Conservation (phyloP, 1,140 invertebrate genomes). For the Triops cancriformis region DNA sequence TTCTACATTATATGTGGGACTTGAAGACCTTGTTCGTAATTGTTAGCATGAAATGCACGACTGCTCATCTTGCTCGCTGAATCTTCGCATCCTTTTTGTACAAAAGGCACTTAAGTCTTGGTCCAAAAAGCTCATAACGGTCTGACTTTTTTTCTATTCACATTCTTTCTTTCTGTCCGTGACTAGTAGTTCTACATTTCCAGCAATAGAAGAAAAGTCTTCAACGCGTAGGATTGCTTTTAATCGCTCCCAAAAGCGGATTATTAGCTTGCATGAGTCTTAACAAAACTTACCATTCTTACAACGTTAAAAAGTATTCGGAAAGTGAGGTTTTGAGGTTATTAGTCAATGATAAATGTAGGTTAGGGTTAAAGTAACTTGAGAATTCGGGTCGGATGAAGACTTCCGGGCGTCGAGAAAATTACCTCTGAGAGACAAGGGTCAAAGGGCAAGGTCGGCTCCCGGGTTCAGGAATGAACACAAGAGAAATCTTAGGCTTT, state of each 20-base stretch:
- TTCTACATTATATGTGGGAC: no score
- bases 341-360: no score
- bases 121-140: not conserved
- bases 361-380: not conserved
- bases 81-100: not conserved
- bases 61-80: not conserved
- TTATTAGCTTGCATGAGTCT: no score
- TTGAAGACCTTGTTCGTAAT: not conserved
- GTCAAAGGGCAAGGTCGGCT: not conserved
- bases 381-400: not conserved
- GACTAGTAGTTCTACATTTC: not conserved
- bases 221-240: no score
- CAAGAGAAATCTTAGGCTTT: not conserved
- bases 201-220: no score
- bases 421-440: not conserved
- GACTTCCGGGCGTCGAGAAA: not conserved
- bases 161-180: not conserved
- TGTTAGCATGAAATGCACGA: conserved; percentile 2
- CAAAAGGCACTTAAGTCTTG: not conserved
- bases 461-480: not conserved
- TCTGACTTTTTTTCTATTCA: not conserved
- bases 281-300: no score
- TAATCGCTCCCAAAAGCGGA: no score
- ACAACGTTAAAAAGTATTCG: no score
- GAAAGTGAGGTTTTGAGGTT: not conserved